Base-by-base conservation (phyloP, 2,797 vertebrate species). In the Onychomys arenicola region DNA sequence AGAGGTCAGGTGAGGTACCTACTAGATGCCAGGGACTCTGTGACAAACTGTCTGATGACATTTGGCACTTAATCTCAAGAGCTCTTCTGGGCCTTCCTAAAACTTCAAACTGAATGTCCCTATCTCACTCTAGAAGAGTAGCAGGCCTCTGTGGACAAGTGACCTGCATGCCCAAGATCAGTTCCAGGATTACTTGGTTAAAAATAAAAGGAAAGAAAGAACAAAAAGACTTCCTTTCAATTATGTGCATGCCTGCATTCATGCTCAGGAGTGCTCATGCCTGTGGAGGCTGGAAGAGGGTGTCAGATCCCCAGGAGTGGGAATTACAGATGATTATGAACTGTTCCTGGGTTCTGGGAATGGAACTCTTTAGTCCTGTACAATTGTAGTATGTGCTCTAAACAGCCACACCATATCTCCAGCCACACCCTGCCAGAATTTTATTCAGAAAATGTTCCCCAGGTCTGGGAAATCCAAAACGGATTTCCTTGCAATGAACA, bases 1-100 rank as follows among this genome's bases (percentile, higher is more conserved):
- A 89, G 88, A 95, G 77, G 77, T 91, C 88, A 91, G 94, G 89
- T 81, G 83, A 76, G 81, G 89, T 2, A 12, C 86, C 92, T 87
- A 19, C 21, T n/a, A 73, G 84, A 89, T 95, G 89, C 82, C 91
- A 90, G 75, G 46, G 59, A 65, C 86, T 93, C 77, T 80, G 49
- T 83, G 93, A 96, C 55, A 93, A 97, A 77, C 32, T 83, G 69
- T 78, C 83, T 2, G 2, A 55, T 52, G 61, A 80, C 2, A 75
- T 65, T 78, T 91, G 69, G 65, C 69, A 49, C 17, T 59, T n/a
- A 27, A 40, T 55, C 43, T 76, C 34, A 40, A 80, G 63, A 52
- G n/a, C 40, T 94, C 25, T 2, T 59, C 9, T 55, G 81, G 82
- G 17, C 57, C 82, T 89, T 89, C 85, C 6, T 19, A 1, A 55